A percentile compares a stretch with the other conserved stretches of the same genome.
These are phyloP conservation scores for Hyposoter dolosus DNA, from an alignment of 2,888 invertebrate species.

Conservation along the genomic window DNA sequence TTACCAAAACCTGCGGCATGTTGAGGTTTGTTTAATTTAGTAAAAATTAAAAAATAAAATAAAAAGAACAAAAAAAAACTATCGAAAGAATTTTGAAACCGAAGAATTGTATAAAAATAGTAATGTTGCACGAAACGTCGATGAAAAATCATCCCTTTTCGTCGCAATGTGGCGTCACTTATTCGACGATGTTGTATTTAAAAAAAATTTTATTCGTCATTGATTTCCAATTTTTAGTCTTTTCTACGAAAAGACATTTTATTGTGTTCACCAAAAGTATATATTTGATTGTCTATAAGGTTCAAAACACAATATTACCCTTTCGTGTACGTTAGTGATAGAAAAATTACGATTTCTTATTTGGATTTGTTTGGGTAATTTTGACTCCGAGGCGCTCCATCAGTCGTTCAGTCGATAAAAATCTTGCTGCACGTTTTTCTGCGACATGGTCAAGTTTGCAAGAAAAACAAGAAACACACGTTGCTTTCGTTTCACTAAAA, in stretches of 20 bases:
- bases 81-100: background rate
- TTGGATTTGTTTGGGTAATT: background rate
- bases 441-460: background rate
- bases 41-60: no score
- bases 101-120: background rate
- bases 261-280: slow-evolving; percentile 8
- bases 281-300: background rate
- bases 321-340: background rate
- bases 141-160: background rate
- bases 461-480: background rate
- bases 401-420: background rate
- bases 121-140: slow-evolving; percentile 11
- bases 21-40: slow-evolving; percentile 7
- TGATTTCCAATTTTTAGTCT: slow-evolving; percentile 1
- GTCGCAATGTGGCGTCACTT: background rate
- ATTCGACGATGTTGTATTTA: background rate
- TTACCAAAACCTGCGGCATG: slow-evolving; percentile 32
- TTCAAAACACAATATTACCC: slow-evolving; percentile 11
- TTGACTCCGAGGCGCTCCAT: background rate
- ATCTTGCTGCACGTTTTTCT: no score
- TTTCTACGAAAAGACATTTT: slow-evolving; percentile 8
- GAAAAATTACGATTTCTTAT: background rate
- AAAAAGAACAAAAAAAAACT: background rate
- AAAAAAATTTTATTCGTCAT: background rate
- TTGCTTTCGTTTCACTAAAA: no score